phyloP scores from a whole-genome alignment of 2,113 vertebrate species.

The Gorsachius goisagi region DNA sequence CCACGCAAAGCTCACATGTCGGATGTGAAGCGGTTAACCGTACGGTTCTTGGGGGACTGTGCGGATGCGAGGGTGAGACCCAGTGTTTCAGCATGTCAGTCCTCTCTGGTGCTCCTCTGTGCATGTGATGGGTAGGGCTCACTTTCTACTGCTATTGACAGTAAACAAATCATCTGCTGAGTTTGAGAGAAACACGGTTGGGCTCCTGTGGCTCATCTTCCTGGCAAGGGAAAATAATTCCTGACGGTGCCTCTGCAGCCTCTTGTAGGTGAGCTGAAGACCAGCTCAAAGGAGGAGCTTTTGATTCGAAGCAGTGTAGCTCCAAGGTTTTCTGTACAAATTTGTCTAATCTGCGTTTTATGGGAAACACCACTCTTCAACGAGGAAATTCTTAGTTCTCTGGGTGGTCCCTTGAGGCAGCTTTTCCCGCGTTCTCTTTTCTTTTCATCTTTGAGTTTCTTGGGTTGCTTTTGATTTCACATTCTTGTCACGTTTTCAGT shows the following conservation, averaged over 20 bases:
- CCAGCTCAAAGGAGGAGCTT: neutral
- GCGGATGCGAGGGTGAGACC: neutral
- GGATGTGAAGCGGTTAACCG: neutral
- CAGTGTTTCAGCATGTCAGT: neutral
- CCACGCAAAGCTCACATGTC: fast-evolving
- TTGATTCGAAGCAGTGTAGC: neutral
- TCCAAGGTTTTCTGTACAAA: neutral
- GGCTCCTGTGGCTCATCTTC: neutral
- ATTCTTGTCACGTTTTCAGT: neutral
- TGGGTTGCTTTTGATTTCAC: neutral
- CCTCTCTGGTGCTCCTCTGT: neutral
- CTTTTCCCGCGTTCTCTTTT: neutral
- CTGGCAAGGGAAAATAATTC: neutral
- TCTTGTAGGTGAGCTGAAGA: neutral
- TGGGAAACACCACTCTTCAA: neutral
- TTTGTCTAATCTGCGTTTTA: neutral
- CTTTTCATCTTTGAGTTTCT: neutral
- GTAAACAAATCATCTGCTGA: neutral
- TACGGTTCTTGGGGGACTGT: fast-evolving
- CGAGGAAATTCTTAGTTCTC: neutral
- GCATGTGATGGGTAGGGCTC: neutral
- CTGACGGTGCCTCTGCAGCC: neutral
- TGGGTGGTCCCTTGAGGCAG: neutral
- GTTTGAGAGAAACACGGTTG: neutral
- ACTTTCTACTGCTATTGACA: too few relatives aligned